phyloP scores from a whole-genome alignment of 2,888 invertebrate species.

The Coleophora deauratella region DNA sequence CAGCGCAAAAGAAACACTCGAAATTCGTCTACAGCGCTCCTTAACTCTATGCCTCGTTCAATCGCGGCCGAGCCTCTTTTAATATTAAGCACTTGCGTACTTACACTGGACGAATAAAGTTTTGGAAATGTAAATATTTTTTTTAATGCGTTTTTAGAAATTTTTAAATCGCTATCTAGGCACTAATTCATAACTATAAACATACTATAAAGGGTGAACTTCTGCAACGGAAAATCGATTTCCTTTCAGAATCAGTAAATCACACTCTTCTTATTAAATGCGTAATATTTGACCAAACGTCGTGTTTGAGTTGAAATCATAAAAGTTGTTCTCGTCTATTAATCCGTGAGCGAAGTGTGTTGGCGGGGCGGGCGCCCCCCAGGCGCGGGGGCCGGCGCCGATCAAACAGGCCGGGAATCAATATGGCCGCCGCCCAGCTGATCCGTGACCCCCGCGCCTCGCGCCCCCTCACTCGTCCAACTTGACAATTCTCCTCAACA shows the following conservation, averaged over 20 bases:
- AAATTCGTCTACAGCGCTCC: conserved; percentile 57
- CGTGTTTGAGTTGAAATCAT: conserved; percentile 71
- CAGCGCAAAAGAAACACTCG: conserved; percentile 57
- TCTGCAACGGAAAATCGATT: too few relatives aligned
- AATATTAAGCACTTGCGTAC: too few relatives aligned
- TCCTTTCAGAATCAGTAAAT: too few relatives aligned
- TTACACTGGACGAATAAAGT: too few relatives aligned
- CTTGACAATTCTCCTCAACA: conserved; percentile 51
- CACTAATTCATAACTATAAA: too few relatives aligned
- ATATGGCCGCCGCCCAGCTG: conserved; percentile 74
- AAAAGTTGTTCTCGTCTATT: conserved; percentile 72
- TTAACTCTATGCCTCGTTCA: conserved; percentile 41
- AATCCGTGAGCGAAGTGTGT: conserved; percentile 47
- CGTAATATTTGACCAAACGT: conserved; percentile 14
- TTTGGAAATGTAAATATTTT: too few relatives aligned
- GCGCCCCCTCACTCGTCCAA: conserved; percentile 33
- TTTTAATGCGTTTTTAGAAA: too few relatives aligned
- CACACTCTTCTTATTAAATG: too few relatives aligned
- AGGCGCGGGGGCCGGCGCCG: conserved; percentile 50
- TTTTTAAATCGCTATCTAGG: too few relatives aligned
- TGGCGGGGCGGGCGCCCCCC: conserved; percentile 23
- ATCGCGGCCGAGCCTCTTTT: conserved; percentile 11
- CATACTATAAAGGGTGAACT: too few relatives aligned
- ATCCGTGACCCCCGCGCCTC: conserved; percentile 67
- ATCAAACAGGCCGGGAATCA: conserved; percentile 73